Percentiles rank a stretch among this genome's conserved stretches.
These are phyloP conservation scores for Zoanthus gigantus DNA, from an alignment of 92 coral and sea anemone species.

Conservation along the genomic window DNA sequence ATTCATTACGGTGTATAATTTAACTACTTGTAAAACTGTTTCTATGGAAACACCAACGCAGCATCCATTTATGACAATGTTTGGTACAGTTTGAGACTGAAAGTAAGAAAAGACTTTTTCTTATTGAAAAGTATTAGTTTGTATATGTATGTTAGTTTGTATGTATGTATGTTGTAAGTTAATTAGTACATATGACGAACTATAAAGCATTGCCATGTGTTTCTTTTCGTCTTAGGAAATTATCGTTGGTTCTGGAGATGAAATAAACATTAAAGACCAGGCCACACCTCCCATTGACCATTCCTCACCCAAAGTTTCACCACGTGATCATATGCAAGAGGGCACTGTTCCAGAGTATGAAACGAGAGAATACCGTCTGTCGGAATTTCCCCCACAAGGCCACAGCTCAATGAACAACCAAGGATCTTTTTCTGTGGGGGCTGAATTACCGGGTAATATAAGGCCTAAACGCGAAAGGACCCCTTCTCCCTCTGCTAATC, in stretches of 20 bases:
- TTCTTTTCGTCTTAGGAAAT: neutral
- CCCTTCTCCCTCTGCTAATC: conserved; percentile 17
- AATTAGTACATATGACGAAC: too few species aligned
- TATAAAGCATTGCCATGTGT: neutral
- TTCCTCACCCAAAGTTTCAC: conserved; percentile 70
- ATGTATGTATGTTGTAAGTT: too few species aligned
- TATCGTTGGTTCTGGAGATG: conserved; percentile 26
- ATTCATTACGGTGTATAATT: too few species aligned
- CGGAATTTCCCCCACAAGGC: conserved; percentile 71
- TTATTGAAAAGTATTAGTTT: too few species aligned
- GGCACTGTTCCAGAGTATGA: conserved; percentile 55
- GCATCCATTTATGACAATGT: too few species aligned
- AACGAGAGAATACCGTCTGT: conserved; percentile 79
- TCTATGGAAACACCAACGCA: too few species aligned
- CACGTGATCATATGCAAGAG: conserved; percentile 21
- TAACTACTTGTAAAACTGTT: too few species aligned
- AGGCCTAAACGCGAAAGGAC: conserved; percentile 38
- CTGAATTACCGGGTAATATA: conserved; percentile 40
- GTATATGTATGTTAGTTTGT: too few species aligned
- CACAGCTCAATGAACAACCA: conserved; percentile 7
- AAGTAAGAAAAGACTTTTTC: too few species aligned
- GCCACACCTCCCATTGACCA: conserved; percentile 83
- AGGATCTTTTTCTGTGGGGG: conserved; percentile 16
- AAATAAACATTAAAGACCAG: conserved; percentile 61
- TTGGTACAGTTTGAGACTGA: too few species aligned